Evolutionary conservation across 1,140 invertebrate species (phyloP).

Genomic region (Drosophila bocqueti): DNA sequence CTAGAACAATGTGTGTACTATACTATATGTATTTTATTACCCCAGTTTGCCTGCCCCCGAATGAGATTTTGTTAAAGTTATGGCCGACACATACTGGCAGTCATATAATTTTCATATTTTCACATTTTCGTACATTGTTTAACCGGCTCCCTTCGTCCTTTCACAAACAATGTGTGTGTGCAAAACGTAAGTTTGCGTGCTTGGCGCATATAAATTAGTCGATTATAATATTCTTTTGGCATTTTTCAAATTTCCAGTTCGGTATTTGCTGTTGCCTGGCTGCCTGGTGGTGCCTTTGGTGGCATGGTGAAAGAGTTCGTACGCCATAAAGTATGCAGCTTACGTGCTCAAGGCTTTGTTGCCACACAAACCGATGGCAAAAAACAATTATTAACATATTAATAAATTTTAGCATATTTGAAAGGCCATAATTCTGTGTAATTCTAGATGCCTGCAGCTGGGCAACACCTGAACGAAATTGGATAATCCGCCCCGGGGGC

Average conservation of each 20-base stretch:
- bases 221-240: conserved; percentile 84
- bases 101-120: conserved; percentile 83
- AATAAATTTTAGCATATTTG: conserved; percentile 83
- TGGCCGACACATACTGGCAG: conserved; percentile 75
- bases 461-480: conserved; percentile 71
- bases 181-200: conserved; percentile 83
- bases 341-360: conserved; percentile 72
- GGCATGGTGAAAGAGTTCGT: conserved; percentile 76
- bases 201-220: conserved; percentile 80
- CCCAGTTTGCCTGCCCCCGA: conserved; percentile 13
- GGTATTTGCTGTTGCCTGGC: conserved; percentile 59
- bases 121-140: conserved; percentile 82
- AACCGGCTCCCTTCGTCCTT: conserved; percentile 50
- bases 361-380: conserved; percentile 36
- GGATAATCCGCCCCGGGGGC: conserved; percentile 50
- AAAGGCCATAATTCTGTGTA: conserved; percentile 81
- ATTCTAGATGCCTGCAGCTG: conserved; percentile 76
- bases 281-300: conserved; percentile 14
- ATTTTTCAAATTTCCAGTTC: conserved; percentile 81
- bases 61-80: conserved; percentile 75
- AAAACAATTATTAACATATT: conserved; percentile 84
- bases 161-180: conserved; percentile 73
- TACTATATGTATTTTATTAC: conserved; percentile 21
- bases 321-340: conserved; percentile 78
- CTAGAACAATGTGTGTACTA: conserved; percentile 3